Evolutionary conservation across 1,140 invertebrate genomes (phyloP).

Genomic region (Ditylenchus dipsaci): DNA sequence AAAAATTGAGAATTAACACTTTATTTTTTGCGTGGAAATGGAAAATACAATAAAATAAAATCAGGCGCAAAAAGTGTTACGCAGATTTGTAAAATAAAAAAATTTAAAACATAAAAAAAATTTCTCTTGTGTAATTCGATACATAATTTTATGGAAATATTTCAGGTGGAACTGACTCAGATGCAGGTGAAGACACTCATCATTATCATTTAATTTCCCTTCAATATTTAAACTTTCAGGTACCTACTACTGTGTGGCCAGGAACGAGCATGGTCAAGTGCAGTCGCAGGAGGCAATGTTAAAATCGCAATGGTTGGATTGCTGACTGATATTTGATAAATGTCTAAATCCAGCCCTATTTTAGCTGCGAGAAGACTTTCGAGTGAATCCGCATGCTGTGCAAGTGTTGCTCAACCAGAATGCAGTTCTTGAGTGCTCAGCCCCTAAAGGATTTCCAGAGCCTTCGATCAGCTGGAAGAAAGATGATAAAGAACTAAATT

Average conservation of each 20-base stretch:
- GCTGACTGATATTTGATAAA: too few species aligned
- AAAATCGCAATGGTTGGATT: slow-evolving; percentile 22
- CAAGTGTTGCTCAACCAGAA: slow-evolving; percentile 33
- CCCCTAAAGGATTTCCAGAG: slow-evolving; percentile 39
- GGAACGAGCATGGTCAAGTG: slow-evolving; percentile 33
- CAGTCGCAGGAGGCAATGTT: slow-evolving; percentile 40
- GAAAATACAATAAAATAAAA: too few species aligned
- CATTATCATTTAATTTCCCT: not conserved
- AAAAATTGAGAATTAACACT: too few species aligned
- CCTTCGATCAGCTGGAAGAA: slow-evolving; percentile 33
- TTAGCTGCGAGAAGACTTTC: slow-evolving; percentile 34
- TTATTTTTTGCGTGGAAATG: too few species aligned
- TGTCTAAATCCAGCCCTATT: too few species aligned
- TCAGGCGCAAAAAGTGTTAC: too few species aligned
- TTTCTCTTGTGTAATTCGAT: too few species aligned
- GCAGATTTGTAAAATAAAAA: too few species aligned
- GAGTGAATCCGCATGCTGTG: slow-evolving; percentile 41
- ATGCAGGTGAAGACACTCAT: slow-evolving; percentile 24
- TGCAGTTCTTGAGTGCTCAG: slow-evolving; percentile 36
- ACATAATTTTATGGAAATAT: not conserved
- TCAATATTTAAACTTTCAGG: slow-evolving; percentile 1
- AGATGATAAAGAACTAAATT: slow-evolving; percentile 32
- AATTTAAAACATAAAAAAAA: not conserved
- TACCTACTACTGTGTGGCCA: slow-evolving; percentile 39
- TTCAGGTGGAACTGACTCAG: slow-evolving; percentile 31